These are phyloP conservation scores for Scaptomyza graminum DNA, from an alignment of 1,140 invertebrate species.

Conservation along the genomic window DNA sequence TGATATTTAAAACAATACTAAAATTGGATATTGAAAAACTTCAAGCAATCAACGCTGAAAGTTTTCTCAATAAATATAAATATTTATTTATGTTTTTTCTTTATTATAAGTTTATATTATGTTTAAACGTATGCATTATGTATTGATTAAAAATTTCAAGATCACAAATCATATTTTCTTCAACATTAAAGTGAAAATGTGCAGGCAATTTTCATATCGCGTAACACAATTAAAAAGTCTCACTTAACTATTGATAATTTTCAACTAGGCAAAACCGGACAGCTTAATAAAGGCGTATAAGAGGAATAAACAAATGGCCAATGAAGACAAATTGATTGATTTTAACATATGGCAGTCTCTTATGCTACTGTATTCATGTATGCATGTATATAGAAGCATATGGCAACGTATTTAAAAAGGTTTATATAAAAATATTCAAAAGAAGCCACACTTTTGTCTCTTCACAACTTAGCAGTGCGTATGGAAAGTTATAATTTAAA, in stretches of 20 bases:
- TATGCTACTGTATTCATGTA: neutral
- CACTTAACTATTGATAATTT: constrained; percentile 10
- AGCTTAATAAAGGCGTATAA: neutral
- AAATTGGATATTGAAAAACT: constrained; percentile 50
- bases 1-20: neutral
- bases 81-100: constrained; percentile 63
- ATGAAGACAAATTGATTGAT: neutral
- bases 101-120: constrained; percentile 74
- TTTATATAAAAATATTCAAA: constrained; percentile 3
- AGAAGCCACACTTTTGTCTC: neutral
- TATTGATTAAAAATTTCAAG: constrained; percentile 78
- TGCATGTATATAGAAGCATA: neutral
- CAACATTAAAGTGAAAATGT: constrained; percentile 49
- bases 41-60: constrained; percentile 72
- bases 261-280: neutral
- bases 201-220: constrained; percentile 31
- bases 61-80: constrained; percentile 46
- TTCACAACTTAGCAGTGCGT: neutral
- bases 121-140: constrained; percentile 63
- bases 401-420: neutral
- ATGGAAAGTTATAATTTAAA: neutral
- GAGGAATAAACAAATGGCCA: neutral
- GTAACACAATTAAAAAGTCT: constrained; percentile 23
- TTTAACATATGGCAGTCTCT: constrained; percentile 2
- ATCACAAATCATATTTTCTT: constrained; percentile 79